These are phyloP conservation scores for Brachionus rubens DNA, from an alignment of 1,140 invertebrate species.

Conservation along the genomic window DNA sequence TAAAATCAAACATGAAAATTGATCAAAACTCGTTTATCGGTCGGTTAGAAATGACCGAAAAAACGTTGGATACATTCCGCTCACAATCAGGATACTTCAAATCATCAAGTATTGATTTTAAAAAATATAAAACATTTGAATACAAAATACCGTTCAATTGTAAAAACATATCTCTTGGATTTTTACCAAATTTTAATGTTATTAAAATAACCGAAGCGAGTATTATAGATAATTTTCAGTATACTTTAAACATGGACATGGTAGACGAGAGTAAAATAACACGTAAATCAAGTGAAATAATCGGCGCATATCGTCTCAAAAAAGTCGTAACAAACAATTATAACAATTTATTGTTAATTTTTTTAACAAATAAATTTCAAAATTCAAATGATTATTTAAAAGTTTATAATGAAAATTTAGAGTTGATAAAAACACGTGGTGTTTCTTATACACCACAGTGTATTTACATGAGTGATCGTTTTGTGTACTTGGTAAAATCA, in stretches of 20 bases:
- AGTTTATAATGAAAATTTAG: conserved; percentile 26
- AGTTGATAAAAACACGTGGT: background rate
- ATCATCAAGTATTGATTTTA: background rate
- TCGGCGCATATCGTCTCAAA: conserved; percentile 18
- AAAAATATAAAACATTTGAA: background rate
- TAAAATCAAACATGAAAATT: conserved; percentile 25
- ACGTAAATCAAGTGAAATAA: conserved; percentile 8
- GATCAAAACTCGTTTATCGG: conserved; percentile 29
- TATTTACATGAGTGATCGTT: background rate
- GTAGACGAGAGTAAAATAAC: background rate
- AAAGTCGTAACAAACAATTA: conserved; percentile 2
- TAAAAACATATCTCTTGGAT: conserved; percentile 2
- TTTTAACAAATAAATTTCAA: conserved; percentile 17
- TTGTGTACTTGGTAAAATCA: background rate
- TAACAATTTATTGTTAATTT: background rate
- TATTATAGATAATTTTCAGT: conserved; percentile 27
- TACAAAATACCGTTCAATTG: conserved; percentile 38
- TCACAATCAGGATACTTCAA: background rate
- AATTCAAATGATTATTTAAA: conserved; percentile 11
- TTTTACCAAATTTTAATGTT: background rate
- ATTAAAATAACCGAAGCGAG: background rate
- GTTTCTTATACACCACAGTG: background rate
- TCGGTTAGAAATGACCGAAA: background rate
- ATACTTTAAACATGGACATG: conserved; percentile 15
- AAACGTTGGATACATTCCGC: background rate